phyloP scores from a whole-genome alignment of 2,797 vertebrate genomes.

The Aeoliscus strigatus region DNA sequence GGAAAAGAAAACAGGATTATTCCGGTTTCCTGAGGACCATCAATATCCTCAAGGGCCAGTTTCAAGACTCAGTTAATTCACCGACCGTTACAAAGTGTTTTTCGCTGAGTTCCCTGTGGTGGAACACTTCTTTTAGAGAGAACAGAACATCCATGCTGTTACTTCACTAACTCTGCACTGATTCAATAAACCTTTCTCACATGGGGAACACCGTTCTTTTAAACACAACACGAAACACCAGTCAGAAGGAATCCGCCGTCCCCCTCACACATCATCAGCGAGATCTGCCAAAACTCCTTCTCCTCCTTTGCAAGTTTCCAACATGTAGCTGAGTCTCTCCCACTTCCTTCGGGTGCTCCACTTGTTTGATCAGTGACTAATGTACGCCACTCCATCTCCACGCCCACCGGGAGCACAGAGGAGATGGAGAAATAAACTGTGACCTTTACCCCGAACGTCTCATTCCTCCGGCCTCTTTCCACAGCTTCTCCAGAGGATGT shows the following conservation, averaged over 20 bases:
- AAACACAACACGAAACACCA: no score
- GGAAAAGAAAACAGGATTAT: conserved; percentile 29
- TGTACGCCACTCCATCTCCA: conserved; percentile 35
- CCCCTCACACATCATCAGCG: background rate
- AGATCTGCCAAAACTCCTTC: background rate
- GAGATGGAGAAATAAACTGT: conserved; percentile 13
- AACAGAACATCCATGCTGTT: background rate
- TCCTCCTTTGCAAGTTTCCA: conserved; percentile 38
- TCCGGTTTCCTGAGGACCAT: conserved; percentile 23
- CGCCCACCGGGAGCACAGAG: conserved; percentile 30
- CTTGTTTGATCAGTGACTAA: conserved; percentile 71
- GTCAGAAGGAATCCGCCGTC: no score
- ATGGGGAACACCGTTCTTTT: no score
- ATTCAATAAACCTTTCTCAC: conserved; percentile 8
- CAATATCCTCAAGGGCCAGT: conserved; percentile 5
- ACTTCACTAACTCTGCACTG: conserved; percentile 3
- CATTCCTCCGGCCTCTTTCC: conserved; percentile 9
- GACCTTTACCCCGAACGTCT: conserved; percentile 18
- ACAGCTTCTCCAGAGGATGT: conserved; percentile 13
- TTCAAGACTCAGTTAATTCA: conserved; percentile 10
- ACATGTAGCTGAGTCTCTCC: conserved; percentile 39
- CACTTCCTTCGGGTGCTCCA: conserved; percentile 43
- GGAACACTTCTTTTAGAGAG: conserved; percentile 20
- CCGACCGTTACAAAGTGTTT: conserved; percentile 2
- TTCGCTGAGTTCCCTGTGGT: no score